Evolutionary conservation across 2,113 vertebrate species (phyloP).

Genomic region (Herpailurus yagouaroundi): DNA sequence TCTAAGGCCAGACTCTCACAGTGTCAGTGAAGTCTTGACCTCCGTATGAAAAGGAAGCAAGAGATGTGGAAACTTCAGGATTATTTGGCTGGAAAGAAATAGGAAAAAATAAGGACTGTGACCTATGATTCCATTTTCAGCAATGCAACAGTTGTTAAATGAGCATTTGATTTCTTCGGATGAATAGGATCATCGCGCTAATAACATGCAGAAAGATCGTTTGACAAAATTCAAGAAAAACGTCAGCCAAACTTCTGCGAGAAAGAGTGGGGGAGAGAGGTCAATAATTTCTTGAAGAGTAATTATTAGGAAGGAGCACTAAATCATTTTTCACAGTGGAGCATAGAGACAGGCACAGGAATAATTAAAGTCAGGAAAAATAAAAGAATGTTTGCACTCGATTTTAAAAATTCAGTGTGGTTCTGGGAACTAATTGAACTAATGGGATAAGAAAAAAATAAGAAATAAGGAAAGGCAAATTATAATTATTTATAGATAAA

Average conservation of each 20-base stretch:
- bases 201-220: not conserved
- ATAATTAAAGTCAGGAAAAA: not conserved
- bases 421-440: not conserved
- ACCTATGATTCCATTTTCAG: not conserved
- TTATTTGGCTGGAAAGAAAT: not conserved
- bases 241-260: not conserved
- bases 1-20: not conserved
- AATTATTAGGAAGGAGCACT: not conserved
- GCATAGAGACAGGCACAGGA: not conserved
- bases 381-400: not conserved
- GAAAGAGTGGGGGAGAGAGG: not conserved
- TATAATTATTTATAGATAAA: not conserved
- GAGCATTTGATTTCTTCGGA: not conserved
- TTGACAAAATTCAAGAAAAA: not conserved
- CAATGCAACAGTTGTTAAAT: not conserved
- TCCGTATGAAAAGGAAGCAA: not conserved
- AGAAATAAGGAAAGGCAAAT: not conserved
- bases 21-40: not conserved
- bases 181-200: not conserved
- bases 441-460: not conserved
- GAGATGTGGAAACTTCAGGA: not conserved
- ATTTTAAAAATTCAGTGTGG: not conserved
- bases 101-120: not conserved
- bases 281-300: not conserved
- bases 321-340: not conserved